These are phyloP conservation scores for Linnaemya tessellans DNA, from an alignment of 2,888 invertebrate species.

Conservation along the genomic window DNA sequence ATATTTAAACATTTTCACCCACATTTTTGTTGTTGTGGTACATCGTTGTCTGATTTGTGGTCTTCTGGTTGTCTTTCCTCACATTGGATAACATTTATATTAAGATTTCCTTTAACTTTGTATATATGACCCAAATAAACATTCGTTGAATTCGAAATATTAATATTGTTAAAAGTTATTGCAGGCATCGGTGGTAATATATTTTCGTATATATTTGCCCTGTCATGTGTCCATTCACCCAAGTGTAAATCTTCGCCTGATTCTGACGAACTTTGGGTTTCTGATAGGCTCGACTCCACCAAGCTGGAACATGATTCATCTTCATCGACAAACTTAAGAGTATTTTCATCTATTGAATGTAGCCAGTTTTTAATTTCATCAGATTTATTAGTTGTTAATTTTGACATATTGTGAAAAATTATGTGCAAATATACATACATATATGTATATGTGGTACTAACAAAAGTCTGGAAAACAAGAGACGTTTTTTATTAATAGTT, in stretches of 20 bases:
- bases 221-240: constrained; percentile 82
- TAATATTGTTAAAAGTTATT: constrained; percentile 77
- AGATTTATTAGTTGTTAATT: constrained; percentile 9
- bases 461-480: too few species aligned
- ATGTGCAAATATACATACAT: neutral
- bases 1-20: neutral
- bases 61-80: neutral
- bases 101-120: constrained; percentile 83
- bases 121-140: constrained; percentile 84
- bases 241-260: constrained; percentile 70
- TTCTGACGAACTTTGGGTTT: constrained; percentile 75
- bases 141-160: constrained; percentile 83
- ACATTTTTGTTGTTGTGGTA: neutral
- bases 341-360: constrained; percentile 14
- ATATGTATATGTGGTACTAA: neutral
- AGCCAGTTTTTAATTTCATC: constrained; percentile 39
- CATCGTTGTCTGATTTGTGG: neutral
- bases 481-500: too few species aligned
- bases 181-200: constrained; percentile 11
- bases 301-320: constrained; percentile 75
- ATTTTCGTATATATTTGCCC: neutral
- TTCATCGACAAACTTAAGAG: constrained; percentile 65
- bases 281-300: constrained; percentile 77
- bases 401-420: constrained; percentile 12
- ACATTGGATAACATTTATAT: constrained; percentile 41